Evolutionary conservation across 2,888 invertebrate species (phyloP), one percentile per base, ranked within the genome.

Genomic region (Eumacrocentrus americanus): DNA sequence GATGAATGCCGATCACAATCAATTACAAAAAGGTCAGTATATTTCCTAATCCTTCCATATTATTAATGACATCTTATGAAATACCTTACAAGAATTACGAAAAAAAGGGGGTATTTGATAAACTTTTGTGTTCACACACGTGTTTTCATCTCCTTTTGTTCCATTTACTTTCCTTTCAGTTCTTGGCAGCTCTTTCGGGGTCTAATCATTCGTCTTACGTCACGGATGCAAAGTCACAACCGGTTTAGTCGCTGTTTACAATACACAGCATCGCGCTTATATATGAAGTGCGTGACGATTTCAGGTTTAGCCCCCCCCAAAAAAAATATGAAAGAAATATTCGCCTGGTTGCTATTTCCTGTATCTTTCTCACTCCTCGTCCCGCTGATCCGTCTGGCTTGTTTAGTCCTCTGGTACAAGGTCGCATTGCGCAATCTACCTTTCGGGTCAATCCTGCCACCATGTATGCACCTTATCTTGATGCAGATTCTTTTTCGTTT

Each of bases 1-100:
- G 72, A 85, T 85, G 84, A 84, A 83, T 69, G 79, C 80, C 57
- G 81, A 81, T 68, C 81, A 81, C 56, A 72, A 73, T 55, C 84
- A 85, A 69, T 80, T 84, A 81, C 84, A 84, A 69, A 85, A 85
- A 82, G 84, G 84, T 84, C 76, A 80, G 81, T 74, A 20, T 29
- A 29, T 14, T 11, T 4, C 37, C 1, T 11, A 47, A 47, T 46
- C 20, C n/a, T 2, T 35, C n/a, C 4, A 25, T 37, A 46, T 37
- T 23, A 25, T 9, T 1, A 14, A 40, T 9, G 5, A 16, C 3
- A 40, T n/a, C n/a, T n/a, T n/a, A n/a, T n/a, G n/a, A n/a, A n/a
- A n/a, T n/a, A n/a, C n/a, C n/a, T n/a, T n/a, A n/a, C n/a, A n/a
- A n/a, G n/a, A n/a, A n/a, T n/a, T 9, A 16, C 40, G 11, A 40